Percentiles rank a stretch among this genome's conserved stretches.
Conservation (phyloP, 2,888 invertebrate genomes). For the Amblyjoppa proteus region DNA sequence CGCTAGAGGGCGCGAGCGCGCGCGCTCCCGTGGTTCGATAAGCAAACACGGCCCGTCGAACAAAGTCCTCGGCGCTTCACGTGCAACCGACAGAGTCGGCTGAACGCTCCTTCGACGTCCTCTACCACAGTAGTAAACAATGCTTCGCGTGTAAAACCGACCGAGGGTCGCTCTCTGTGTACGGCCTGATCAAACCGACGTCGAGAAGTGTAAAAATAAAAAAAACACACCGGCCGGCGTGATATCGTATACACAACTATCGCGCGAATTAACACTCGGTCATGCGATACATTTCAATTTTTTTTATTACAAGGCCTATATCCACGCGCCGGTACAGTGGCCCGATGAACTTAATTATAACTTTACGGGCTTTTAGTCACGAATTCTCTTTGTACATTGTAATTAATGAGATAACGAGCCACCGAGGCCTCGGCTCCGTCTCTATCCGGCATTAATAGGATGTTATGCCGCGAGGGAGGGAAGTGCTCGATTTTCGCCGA, state of each 20-base stretch:
- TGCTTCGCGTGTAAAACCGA: conserved; percentile 71
- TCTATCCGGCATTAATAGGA: too few species aligned
- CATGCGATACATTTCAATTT: conserved; percentile 61
- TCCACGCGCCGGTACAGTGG: neutral
- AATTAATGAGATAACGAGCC: conserved; percentile 1
- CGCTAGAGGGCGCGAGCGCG: neutral
- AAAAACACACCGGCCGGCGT: conserved; percentile 70
- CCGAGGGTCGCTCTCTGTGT: neutral
- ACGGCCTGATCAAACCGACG: conserved; percentile 64
- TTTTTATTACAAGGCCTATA: conserved; percentile 1
- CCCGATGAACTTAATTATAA: neutral
- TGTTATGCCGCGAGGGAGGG: too few species aligned
- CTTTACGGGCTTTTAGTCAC: conserved; percentile 13
- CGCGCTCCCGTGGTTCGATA: conserved; percentile 36
- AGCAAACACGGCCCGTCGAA: conserved; percentile 64
- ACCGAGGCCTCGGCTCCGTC: too few species aligned
- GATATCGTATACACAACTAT: conserved; percentile 63
- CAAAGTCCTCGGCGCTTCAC: conserved; percentile 24
- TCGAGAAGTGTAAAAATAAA: conserved; percentile 73
- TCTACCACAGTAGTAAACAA: neutral
- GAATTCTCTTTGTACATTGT: neutral
- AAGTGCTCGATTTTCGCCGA: too few species aligned
- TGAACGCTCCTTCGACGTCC: conserved; percentile 53
- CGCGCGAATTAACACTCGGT: conserved; percentile 55
- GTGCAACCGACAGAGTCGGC: conserved; percentile 17